phyloP scores from a whole-genome alignment of 2,888 invertebrate genomes.

The Phalangium opilio region DNA sequence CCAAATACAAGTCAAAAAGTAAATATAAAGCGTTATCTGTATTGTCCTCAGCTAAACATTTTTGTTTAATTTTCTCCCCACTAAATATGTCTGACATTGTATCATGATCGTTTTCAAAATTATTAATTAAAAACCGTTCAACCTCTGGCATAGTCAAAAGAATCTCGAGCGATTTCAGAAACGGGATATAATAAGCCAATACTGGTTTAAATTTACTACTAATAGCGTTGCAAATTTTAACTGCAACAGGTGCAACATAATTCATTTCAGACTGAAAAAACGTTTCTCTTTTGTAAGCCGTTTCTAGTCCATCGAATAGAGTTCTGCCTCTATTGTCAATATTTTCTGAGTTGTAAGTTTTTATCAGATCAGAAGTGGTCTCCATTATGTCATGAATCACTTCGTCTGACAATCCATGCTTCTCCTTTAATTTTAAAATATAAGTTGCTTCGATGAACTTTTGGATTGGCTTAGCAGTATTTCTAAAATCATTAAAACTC shows the following conservation, averaged over 20 bases:
- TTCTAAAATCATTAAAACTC: no score
- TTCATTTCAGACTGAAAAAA: not conserved
- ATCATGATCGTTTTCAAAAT: not conserved
- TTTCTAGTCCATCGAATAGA: not conserved
- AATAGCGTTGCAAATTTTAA: not conserved
- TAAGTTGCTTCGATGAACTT: conserved; percentile 1
- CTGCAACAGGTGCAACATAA: not conserved
- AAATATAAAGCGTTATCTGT: not conserved
- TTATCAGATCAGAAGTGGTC: not conserved
- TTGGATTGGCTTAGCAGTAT: no score
- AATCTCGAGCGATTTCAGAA: not conserved
- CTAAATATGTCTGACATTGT: conserved; percentile 4
- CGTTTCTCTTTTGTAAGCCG: conserved; percentile 2
- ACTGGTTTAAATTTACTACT: not conserved
- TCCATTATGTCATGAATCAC: not conserved
- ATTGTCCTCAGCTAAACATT: not conserved
- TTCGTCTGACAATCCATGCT: conserved; percentile 3
- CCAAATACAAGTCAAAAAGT: conserved; percentile 1
- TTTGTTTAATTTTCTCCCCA: not conserved
- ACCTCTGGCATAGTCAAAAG: conserved; percentile 3
- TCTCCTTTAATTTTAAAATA: conserved; percentile 4
- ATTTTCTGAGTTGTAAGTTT: no score
- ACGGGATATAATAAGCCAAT: conserved; percentile 3
- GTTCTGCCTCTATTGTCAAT: no score
- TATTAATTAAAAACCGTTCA: not conserved